Percentiles rank a stretch among this genome's conserved stretches.
phyloP scores from a whole-genome alignment of 1,140 invertebrate genomes.

The Pentalonia nigronervosa region DNA sequence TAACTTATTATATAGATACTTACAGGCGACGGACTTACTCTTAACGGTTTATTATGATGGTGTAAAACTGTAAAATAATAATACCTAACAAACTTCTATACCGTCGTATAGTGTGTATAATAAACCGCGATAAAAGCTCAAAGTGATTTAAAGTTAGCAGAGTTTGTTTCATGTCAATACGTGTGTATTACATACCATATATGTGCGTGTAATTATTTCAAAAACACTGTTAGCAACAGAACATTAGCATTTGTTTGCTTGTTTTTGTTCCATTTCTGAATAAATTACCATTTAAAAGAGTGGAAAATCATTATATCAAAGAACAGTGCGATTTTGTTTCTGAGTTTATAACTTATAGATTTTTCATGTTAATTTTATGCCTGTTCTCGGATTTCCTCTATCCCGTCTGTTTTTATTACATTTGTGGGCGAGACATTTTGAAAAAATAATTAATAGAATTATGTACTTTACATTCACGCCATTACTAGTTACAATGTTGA shows the following conservation, averaged over 20 bases:
- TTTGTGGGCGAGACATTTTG: background rate
- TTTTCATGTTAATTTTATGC: background rate
- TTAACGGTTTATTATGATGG: too few species aligned
- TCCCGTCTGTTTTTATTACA: background rate
- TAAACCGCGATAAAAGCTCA: constrained; percentile 15
- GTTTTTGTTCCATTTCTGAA: background rate
- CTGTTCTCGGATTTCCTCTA: background rate
- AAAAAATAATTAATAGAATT: background rate
- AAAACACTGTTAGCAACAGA: background rate
- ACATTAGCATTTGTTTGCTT: background rate
- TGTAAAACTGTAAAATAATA: background rate
- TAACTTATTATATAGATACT: background rate
- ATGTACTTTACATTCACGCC: background rate
- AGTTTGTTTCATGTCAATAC: background rate
- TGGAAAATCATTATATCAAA: background rate
- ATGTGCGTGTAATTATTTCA: background rate
- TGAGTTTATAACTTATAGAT: background rate
- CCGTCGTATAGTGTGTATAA: background rate
- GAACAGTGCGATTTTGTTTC: background rate
- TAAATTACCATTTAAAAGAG: constrained; percentile 14
- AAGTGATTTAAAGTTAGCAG: constrained; percentile 11
- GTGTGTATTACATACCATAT: background rate
- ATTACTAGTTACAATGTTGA: background rate
- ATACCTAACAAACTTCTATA: background rate
- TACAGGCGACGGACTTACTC: background rate